Base-by-base conservation (phyloP, 2,888 invertebrate genomes). In the Rhagium mordax region DNA sequence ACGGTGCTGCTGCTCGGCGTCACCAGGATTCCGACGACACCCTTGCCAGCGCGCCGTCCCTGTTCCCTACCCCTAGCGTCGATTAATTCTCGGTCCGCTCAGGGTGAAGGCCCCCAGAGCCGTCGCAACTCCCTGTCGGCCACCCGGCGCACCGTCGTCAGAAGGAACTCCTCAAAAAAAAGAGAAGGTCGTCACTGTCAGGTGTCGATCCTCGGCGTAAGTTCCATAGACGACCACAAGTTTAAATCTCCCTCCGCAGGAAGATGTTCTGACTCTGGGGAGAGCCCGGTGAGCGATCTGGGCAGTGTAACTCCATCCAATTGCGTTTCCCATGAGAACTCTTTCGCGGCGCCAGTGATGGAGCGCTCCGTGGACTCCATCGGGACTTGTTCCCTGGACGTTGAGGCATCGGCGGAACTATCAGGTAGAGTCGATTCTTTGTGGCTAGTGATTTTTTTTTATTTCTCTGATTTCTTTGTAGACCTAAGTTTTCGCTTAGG, bases 341-440 rank as follows among this genome's bases (percentile, higher is more conserved):
- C 15, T 20, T 88, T 89, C 89, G 75, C 59, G 21, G 53, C 41
- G 51, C 29, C 65, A 64, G 71, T 71, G 41, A 94, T 94, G 94
- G 94, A 94, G 89, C 91, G 92, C 81, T 94, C 94, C 24, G 91
- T 94, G 88, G 96, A 96, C 88, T 95, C 95, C 70, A 95, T 95
- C 84, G 95, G 95, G 83, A 94, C 94, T 89, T 96, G 95, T 89
- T 95, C 95, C 81, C 89, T 96, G 84, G 95, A 96, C 88, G 94
- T 94, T 87, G 95, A 96, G 85, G 93, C 93, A 85, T 88, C 93
- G 84, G 92, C 92, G 74, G 93, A 93, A 84, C 91, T 93, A 84
- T 92, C 93, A 93, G 93, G 93, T 93, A 93, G 89, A 79, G 71
- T 71, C 59, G 47, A 60, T 71, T 51, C 48, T 69, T 71, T 72